Base-by-base conservation (phyloP, 2,797 vertebrate species). In the Natrix natrix region DNA sequence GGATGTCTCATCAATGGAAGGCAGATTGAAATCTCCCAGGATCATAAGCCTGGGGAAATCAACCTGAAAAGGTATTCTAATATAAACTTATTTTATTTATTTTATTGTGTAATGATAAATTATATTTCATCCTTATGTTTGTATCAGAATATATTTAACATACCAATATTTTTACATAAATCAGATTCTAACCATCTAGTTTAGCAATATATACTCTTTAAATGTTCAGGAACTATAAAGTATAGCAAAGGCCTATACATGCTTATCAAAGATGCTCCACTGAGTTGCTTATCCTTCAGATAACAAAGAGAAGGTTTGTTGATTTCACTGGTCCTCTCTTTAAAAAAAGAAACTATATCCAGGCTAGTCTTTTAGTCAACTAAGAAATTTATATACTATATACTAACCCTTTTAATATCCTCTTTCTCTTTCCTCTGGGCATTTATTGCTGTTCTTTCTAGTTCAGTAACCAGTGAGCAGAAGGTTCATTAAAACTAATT, bases 401-500 rank as follows among this genome's bases (percentile, higher is more conserved):
- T 97, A 96, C 97, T 98, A 98, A 97, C 97, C 97, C 97, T 97
- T 97, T 98, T 99, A 99, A 99, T 99, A 98, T 98, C 98, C 98
- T 98, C 98, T 98, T 98, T 98, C 98, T 98, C 98, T 98, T 98
- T 98, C 98, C 98, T 98, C 98, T 98, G 98, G 98, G 98, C 98
- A 98, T 99, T 98, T 98, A 98, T 98, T 98, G 98, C 98, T 98
- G 98, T 99, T 98, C 98, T 99, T 99, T 99, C 99, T 99, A 98
- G 98, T 98, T 98, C 98, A 99, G 98, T 99, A 98, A 99, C 98
- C 99, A 99, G 98, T 99, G 98, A 99, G 98, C 98, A 98, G 98
- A 98, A 98, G 98, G 98, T 99, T 99, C 99, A 99, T 99, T 99
- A 99, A 99, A 99, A 99, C 98, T 99, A 99, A 99, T 99, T 99